Evolutionary conservation across 2,113 vertebrate genomes (phyloP).

Genomic region (Eulacestoma nigropectus): DNA sequence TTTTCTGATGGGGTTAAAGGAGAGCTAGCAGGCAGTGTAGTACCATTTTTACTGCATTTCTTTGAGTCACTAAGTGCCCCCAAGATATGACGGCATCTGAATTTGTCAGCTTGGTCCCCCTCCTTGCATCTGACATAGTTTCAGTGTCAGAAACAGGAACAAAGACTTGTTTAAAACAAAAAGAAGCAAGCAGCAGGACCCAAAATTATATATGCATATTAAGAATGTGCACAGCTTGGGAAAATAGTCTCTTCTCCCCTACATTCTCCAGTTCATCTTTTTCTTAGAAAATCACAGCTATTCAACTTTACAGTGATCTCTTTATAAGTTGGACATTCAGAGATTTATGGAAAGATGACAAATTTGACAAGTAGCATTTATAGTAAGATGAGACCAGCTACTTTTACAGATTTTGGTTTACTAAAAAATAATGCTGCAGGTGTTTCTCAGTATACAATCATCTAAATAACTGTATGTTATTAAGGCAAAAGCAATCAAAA

Average conservation of each 20-base stretch:
- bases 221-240: background rate
- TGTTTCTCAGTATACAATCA: background rate
- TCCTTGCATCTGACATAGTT: background rate
- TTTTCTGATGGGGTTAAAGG: background rate
- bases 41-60: background rate
- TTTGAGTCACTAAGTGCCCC: background rate
- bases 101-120: background rate
- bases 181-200: background rate
- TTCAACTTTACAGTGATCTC: background rate
- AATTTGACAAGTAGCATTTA: background rate
- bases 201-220: background rate
- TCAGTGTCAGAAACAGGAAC: background rate
- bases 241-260: background rate
- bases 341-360: background rate
- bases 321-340: background rate
- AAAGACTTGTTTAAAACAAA: background rate
- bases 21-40: background rate
- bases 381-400: background rate
- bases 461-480: background rate
- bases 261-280: background rate
- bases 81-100: background rate
- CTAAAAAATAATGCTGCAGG: background rate
- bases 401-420: background rate
- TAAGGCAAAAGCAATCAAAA: background rate
- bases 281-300: background rate